Conservation (phyloP, 2,797 vertebrate genomes). For the Novumbra hubbsi region DNA sequence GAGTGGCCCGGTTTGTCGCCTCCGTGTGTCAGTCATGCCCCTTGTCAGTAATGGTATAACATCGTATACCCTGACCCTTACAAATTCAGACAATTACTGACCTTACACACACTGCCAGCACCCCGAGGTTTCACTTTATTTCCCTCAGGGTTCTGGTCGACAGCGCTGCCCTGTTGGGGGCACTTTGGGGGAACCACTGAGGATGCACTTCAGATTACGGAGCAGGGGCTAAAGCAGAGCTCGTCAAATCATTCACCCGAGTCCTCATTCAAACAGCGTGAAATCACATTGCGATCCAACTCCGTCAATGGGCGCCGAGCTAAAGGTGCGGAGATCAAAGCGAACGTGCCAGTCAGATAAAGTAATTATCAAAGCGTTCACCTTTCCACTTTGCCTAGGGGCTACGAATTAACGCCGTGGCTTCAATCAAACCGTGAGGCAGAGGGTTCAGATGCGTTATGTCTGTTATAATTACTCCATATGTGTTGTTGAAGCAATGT, state of each 20-base stretch:
- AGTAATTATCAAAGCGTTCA: not conserved
- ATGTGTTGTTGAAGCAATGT: not conserved
- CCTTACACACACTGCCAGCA: not conserved
- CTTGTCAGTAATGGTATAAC: constrained; percentile 14
- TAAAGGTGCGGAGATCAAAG: constrained; percentile 11
- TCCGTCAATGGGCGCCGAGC: constrained; percentile 3
- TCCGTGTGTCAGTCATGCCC: not conserved
- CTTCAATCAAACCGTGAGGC: not conserved
- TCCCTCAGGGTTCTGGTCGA: no score
- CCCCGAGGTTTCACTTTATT: not conserved
- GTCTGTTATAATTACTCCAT: not conserved
- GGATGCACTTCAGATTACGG: not conserved
- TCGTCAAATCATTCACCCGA: not conserved
- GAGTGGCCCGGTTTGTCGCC: not conserved
- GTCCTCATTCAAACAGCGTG: constrained; percentile 21
- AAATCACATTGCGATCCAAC: constrained; percentile 25
- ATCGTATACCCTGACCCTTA: constrained; percentile 19
- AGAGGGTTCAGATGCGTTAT: not conserved
- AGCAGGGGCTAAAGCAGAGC: not conserved
- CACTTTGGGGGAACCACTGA: not conserved
- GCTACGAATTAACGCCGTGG: not conserved
- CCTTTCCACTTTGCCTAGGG: not conserved
- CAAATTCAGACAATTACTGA: not conserved
- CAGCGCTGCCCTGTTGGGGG: not conserved
- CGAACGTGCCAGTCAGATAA: not conserved